Base-by-base conservation (phyloP, 2,113 vertebrate species). In the Channa argus region DNA sequence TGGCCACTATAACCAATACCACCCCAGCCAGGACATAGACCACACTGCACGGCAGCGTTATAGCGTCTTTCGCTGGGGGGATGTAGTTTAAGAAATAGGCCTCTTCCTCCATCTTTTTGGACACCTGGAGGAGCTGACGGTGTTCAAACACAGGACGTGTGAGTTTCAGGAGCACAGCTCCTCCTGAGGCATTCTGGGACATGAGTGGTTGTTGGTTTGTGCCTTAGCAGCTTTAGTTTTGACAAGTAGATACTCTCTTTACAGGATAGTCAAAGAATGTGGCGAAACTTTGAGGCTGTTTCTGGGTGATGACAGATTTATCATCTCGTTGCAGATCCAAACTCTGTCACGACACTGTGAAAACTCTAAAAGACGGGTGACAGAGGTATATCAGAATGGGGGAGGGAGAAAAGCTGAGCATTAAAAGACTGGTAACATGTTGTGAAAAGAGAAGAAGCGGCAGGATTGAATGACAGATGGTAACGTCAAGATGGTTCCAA, bases 1-100 rank as follows among this genome's bases (percentile, higher is more conserved):
- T 96, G 52, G 95, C 95, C 3, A 89, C 68, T 62, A 96, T 46
- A 62, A 98, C 94, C 77, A 98, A 76, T 0, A 93, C 41, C 0
- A 90, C 88, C 0, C 95, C 96, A 66, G 94, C 91, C 54, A 96
- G 51, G 15, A 37, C 67, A 11, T 95, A 95, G 77, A 95, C 79
- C 34, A 95, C 85, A 36, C 71, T 87, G 58, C 88, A 87, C 0
- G 6, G 49, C 11, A 92, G 82, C 36, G 74, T 79, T 77, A 94
- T 60, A 9, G 88, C 73, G 10, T 93, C 90, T 52, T 90, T 90
- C 0, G 92, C 84, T 2, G 90, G 90, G 3, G 92, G 92, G 38
- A 80, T 74, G 77, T 93, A 93, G 84, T 93, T 90, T 64, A 91
- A 54, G 3, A 92, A 93, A 0, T 94, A 97, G 6, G 93, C 79